Base-by-base conservation (phyloP, 2,113 vertebrate genomes). In the Oncorhynchus mykiss region DNA sequence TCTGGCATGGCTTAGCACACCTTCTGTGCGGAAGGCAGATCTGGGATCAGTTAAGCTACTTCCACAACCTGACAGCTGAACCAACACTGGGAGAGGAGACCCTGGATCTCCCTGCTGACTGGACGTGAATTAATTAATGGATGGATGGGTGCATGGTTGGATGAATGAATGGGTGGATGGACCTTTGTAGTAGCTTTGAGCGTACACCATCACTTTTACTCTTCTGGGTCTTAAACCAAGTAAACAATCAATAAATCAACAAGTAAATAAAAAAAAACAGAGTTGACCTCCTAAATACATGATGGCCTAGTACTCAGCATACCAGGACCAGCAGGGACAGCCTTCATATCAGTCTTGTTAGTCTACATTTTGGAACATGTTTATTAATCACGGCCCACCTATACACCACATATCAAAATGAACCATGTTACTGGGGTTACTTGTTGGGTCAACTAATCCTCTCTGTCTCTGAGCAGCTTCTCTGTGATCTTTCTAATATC, bases 31-130 rank as follows among this genome's bases (percentile, higher is more conserved):
- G 18, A 20, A n/a, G n/a, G n/a, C 59, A 60, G n/a, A 2, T 22
- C 59, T 60, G 59, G 59, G 59, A 8, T 60, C 18, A n/a, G n/a
- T 71, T 75, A 80, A 73, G 79, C 83, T 81, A 81, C 74, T 73
- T 82, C 87, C 88, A 90, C 82, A 90, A 79, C 51, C n/a, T 75
- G 8, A 67, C 78, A 91, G 85, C 89, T 92, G 80, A 91, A 87
- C 82, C 16, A 89, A 88, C 84, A 87, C 27, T 5, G 29, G 4
- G 13, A 34, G 14, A 29, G 66, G 66, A 67, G 29, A 20, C 4
- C 66, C 66, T 67, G 66, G 66, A 20, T 31, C 66, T 34, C 14
- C 25, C 27, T 18, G 29, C 66, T 18, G 27, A 34, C 66, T 34
- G 25, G 5, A 8, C 2, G 16, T 39, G 31, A 29, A 67, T 16